Base-by-base conservation (phyloP, 2,888 invertebrate genomes). In the Portevinia maculata region DNA sequence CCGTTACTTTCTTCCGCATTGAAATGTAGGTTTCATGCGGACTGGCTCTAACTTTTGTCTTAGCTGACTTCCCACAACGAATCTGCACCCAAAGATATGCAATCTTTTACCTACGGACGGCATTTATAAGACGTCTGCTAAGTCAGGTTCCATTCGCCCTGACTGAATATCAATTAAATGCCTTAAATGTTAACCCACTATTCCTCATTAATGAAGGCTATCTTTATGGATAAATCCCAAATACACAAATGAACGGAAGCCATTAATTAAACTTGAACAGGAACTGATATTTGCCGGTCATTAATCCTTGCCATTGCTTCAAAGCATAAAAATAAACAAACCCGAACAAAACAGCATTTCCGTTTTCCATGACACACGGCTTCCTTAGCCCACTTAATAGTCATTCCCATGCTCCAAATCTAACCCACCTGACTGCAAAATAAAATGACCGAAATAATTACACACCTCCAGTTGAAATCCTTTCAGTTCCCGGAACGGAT, bases 401-500 rank as follows among this genome's bases (percentile, higher is more conserved):
- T 24, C 24, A 24, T 57, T 74, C 74, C 57, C 74, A 74, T 64
- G 73, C 28, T 34, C 5, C 17, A 19, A 21, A 21, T 21, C 17
- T 5, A 39, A 6, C 9, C 48, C 71, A 30, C 41, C 7, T 37
- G 13, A 37, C 30, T 13, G 8, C 32, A 52, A 19, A 37, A 30
- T 52, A 34, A 46, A 39, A 46, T 53, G 44, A 46, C 64, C 73
- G 30, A 64, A 74, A 55, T 64, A 64, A 65, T 74, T 65, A 65
- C 74, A 53, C 57, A 74, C 48, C 64, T 32, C 21, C 39, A 48
- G 28, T 21, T 11, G 46, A 48, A 57, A 39, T 57, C 48, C 57
- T 74, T 74, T 44, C 64, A 64, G 57, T n/a, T 64, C n/a, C 15
- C 24, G 28, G 24, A 60, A 71, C 52, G 44, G 30, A 71, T 52